Evolutionary conservation across 64 coral and sea anemone genomes (phyloP), one percentile per base, ranked within the genome.

Genomic region (Stylophora pistillata): DNA sequence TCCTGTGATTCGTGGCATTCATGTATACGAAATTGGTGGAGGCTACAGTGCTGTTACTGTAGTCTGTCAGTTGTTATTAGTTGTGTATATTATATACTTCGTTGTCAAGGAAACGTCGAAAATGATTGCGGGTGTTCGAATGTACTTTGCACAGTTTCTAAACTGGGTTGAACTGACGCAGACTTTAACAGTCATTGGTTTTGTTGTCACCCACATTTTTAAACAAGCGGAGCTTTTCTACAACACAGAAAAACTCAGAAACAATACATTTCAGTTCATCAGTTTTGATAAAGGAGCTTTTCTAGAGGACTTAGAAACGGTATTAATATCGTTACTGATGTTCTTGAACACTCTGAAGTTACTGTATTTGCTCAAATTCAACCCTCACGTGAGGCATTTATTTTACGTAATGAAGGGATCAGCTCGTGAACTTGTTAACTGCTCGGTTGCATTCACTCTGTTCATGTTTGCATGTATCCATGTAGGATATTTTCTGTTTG

Each of bases 311-410:
- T 74, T 61, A 11, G 78, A 82, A 29, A 70, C 70, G 34, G 63
- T 54, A 1, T 56, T 90, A 14, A 20, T 90, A 13, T 66, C 89
- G 14, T 37, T 90, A 12, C 37, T 90, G 25, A 84, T 90, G 53
- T 90, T 90, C 55, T 83, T 90, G 54, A 90, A 90, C 78, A 90
- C 89, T 1, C 29, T 84, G 21, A 90, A 90, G 70, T 58, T 90
- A 27, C 78, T 90, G 28, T 58, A 73, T 15, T 68, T 72, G 28
- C n/a, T 81, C 7, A 69, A 60, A 53, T 90, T 90, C 30, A 78
- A 78, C 26, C 72, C 66, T 23, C 78, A 82, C 26, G 78, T 90
- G 32, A 33, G 33, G 20, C 89, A 83, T 26, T 73, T 90, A 18
- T 90, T 80, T 20, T 26, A 77, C 14, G 78, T 90, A 16, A 55